Conservation (phyloP, 2,888 invertebrate genomes). For the Drosophila demipolita region DNA sequence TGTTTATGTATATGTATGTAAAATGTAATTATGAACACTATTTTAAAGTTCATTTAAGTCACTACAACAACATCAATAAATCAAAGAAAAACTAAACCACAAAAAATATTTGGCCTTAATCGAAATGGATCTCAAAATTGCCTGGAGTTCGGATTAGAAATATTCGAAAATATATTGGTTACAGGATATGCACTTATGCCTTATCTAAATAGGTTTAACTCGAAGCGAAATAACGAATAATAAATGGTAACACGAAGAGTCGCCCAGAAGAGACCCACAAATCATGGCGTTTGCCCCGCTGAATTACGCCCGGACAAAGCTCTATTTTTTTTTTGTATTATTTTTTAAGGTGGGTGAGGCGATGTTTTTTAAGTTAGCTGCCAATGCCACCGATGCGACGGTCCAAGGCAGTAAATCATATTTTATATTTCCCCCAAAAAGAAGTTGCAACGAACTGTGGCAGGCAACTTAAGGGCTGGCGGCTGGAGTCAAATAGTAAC, state of each 20-base stretch:
- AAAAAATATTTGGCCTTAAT: background rate
- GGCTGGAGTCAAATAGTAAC: conserved; percentile 64
- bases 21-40: conserved; percentile 75
- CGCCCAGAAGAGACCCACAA: conserved; percentile 64
- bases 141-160: background rate
- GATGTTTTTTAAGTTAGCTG: conserved; percentile 33
- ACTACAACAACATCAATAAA: conserved; percentile 76
- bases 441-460: conserved; percentile 50
- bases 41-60: conserved; percentile 79
- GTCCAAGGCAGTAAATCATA: conserved; percentile 83
- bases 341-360: background rate
- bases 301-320: conserved; percentile 66
- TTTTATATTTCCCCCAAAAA: conserved; percentile 83
- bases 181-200: conserved; percentile 12
- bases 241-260: conserved; percentile 27
- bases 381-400: conserved; percentile 53
- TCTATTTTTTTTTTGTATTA: background rate
- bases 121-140: background rate
- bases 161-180: too few species aligned
- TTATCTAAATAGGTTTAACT: conserved; percentile 48
- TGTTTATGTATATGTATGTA: conserved; percentile 56
- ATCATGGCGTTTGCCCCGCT: conserved; percentile 71
- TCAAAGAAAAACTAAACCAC: conserved; percentile 60
- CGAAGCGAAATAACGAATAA: conserved; percentile 36
- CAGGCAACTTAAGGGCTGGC: conserved; percentile 54